Percentiles rank a stretch among this genome's conserved stretches.
Conservation (phyloP, 2,797 vertebrate species). For the Gambusia yucatana region DNA sequence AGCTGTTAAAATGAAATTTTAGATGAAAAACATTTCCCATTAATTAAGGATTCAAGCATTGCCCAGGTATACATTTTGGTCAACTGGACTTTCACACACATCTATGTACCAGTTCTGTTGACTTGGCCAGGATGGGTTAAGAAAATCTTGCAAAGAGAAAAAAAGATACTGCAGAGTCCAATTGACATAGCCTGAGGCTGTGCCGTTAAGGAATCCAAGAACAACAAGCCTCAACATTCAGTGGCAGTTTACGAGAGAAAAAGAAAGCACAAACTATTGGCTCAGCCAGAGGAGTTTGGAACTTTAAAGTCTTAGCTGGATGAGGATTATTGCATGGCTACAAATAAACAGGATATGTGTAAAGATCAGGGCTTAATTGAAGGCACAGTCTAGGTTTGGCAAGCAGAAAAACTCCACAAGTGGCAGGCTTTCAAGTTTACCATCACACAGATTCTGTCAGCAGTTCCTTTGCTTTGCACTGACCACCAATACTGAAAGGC, state of each 20-base stretch:
- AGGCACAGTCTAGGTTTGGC: slow-evolving; percentile 38
- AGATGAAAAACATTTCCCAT: slow-evolving; percentile 53
- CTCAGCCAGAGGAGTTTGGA: slow-evolving; percentile 29
- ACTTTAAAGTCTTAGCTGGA: slow-evolving; percentile 25
- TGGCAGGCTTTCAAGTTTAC: slow-evolving; percentile 68
- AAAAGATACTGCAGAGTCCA: slow-evolving; percentile 28
- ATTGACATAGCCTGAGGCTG: slow-evolving; percentile 32
- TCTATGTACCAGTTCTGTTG: slow-evolving; percentile 22
- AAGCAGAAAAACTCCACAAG: slow-evolving; percentile 54
- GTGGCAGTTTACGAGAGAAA: slow-evolving; percentile 23
- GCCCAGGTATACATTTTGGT: slow-evolving; percentile 78
- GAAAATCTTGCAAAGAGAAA: slow-evolving; percentile 11
- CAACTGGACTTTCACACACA: slow-evolving; percentile 29
- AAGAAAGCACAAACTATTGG: slow-evolving; percentile 3
- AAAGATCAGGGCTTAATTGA: slow-evolving; percentile 37
- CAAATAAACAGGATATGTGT: slow-evolving; percentile 30
- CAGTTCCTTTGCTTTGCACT: slow-evolving; percentile 28
- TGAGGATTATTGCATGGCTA: slow-evolving; percentile 34
- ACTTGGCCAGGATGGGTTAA: slow-evolving; percentile 29
- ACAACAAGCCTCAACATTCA: slow-evolving; percentile 36
- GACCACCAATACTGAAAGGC: slow-evolving; percentile 78
- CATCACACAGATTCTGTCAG: slow-evolving; percentile 58
- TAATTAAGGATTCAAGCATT: slow-evolving; percentile 81
- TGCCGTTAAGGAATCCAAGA: slow-evolving; percentile 20
- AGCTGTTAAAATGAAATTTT: slow-evolving; percentile 28